These are phyloP conservation scores for Proterorhinus semilunaris DNA, from an alignment of 2,113 vertebrate genomes.

Conservation along the genomic window DNA sequence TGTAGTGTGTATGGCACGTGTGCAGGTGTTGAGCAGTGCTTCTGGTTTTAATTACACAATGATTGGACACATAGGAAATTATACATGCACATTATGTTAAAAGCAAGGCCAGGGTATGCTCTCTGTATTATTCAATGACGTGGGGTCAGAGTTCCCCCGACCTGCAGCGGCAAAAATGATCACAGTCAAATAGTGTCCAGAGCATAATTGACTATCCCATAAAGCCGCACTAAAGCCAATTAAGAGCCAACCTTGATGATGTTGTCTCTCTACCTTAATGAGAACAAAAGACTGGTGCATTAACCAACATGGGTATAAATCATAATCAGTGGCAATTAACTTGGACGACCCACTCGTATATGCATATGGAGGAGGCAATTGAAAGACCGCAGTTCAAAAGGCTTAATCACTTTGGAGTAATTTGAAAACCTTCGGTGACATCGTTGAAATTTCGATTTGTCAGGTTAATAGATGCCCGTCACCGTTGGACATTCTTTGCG, in stretches of 20 bases:
- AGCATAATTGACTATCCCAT: slow-evolving; percentile 55
- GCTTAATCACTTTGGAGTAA: not conserved
- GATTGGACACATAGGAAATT: slow-evolving; percentile 33
- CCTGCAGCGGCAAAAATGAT: slow-evolving; percentile 59
- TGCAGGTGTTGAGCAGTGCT: slow-evolving; percentile 1
- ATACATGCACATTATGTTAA: slow-evolving; percentile 46
- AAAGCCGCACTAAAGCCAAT: slow-evolving; percentile 64
- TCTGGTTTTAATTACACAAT: slow-evolving; percentile 8
- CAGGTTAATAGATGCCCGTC: not conserved
- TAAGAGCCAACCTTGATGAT: slow-evolving; percentile 53
- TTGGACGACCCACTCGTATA: slow-evolving; percentile 6
- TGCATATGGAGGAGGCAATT: slow-evolving; percentile 10
- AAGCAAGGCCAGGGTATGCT: slow-evolving; percentile 48
- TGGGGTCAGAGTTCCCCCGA: slow-evolving; percentile 66
- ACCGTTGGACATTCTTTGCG: not conserved
- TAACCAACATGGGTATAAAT: slow-evolving; percentile 50
- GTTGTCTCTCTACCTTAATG: slow-evolving; percentile 42
- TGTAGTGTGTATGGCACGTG: not conserved
- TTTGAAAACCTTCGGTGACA: not conserved
- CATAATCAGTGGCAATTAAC: slow-evolving; percentile 46
- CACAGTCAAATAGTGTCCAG: slow-evolving; percentile 61
- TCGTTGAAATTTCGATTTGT: not conserved
- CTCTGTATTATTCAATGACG: slow-evolving; percentile 44
- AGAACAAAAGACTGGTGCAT: slow-evolving; percentile 25
- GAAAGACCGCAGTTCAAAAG: slow-evolving; percentile 13